Evolutionary conservation across 2,888 invertebrate species (phyloP).

Genomic region (Chrysolina americana): DNA sequence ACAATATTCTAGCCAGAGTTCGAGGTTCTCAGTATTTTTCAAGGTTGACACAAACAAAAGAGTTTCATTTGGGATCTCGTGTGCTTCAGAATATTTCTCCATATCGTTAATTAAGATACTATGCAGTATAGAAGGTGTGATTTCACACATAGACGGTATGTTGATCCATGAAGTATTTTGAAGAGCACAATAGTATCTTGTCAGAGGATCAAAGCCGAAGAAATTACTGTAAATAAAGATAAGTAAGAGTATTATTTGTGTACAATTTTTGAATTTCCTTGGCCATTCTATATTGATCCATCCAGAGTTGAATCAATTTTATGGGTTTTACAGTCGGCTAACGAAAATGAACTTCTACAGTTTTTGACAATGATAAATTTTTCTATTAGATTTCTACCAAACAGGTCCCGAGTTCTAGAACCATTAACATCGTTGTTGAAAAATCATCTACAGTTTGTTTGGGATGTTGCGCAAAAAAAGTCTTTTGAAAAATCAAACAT

Average conservation of each 20-base stretch:
- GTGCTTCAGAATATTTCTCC: conserved; percentile 45
- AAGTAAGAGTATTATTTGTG: conserved; percentile 59
- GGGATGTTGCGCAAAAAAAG: conserved; percentile 30
- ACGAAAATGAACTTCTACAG: conserved; percentile 41
- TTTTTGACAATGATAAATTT: conserved; percentile 38
- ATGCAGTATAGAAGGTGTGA: conserved; percentile 25
- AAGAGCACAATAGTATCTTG: conserved; percentile 53
- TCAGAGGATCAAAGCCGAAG: conserved; percentile 48
- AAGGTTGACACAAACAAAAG: conserved; percentile 43
- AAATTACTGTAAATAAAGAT: conserved; percentile 54
- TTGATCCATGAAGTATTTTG: conserved; percentile 45
- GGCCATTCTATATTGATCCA: conserved; percentile 55
- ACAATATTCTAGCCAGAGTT: conserved; percentile 48
- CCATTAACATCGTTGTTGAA: conserved; percentile 17
- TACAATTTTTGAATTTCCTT: conserved; percentile 47
- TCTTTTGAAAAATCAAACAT: conserved; percentile 32
- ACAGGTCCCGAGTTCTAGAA: conserved; percentile 20
- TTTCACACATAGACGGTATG: conserved; percentile 46
- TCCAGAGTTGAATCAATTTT: conserved; percentile 46
- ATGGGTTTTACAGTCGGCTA: conserved; percentile 48
- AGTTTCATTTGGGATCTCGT: conserved; percentile 44
- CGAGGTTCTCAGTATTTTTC: conserved; percentile 30
- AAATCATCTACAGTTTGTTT: conserved; percentile 3
- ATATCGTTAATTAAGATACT: conserved; percentile 36
- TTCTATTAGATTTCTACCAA: conserved; percentile 20